These are phyloP conservation scores for Dolichomitus sp. DNA, from an alignment of 2,888 invertebrate species.

Conservation along the genomic window DNA sequence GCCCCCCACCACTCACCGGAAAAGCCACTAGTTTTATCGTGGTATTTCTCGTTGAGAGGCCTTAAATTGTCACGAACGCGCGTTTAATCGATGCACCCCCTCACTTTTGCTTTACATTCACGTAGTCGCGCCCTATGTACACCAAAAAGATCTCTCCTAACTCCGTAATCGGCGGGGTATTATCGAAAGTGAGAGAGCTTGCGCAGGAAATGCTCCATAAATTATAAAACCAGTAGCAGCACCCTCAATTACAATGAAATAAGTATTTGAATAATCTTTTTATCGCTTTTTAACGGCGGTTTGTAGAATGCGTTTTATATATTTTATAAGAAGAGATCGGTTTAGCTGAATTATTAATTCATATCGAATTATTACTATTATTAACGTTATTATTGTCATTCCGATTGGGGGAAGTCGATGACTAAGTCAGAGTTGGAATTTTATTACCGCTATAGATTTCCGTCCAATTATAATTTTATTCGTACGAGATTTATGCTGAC, in stretches of 20 bases:
- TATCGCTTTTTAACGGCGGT: slow-evolving; percentile 43
- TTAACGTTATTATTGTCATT: no score
- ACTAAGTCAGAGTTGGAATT: slow-evolving; percentile 21
- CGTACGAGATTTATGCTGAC: slow-evolving; percentile 51
- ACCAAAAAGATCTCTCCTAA: slow-evolving; percentile 5
- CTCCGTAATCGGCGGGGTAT: slow-evolving; percentile 32
- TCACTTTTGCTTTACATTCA: slow-evolving; percentile 2
- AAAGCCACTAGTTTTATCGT: slow-evolving; percentile 64
- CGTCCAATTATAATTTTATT: slow-evolving; percentile 80
- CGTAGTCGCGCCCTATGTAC: not conserved
- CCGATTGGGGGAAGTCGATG: no score
- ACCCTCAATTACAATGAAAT: slow-evolving; percentile 58
- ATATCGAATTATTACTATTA: no score
- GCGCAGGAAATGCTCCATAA: slow-evolving; percentile 37
- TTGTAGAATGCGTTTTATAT: slow-evolving; percentile 6
- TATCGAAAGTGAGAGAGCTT: slow-evolving; percentile 23
- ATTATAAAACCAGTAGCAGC: slow-evolving; percentile 36
- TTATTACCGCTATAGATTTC: slow-evolving; percentile 24
- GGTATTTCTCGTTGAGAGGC: slow-evolving; percentile 61
- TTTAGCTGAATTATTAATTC: slow-evolving; percentile 15
- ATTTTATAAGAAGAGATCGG: slow-evolving; percentile 1
- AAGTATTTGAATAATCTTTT: slow-evolving; percentile 67
- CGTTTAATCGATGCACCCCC: slow-evolving; percentile 66
- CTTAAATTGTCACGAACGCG: slow-evolving; percentile 64
- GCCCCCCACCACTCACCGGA: slow-evolving; percentile 1